Conservation (phyloP, 2,113 vertebrate genomes). For the Thinocorus orbignyianus region DNA sequence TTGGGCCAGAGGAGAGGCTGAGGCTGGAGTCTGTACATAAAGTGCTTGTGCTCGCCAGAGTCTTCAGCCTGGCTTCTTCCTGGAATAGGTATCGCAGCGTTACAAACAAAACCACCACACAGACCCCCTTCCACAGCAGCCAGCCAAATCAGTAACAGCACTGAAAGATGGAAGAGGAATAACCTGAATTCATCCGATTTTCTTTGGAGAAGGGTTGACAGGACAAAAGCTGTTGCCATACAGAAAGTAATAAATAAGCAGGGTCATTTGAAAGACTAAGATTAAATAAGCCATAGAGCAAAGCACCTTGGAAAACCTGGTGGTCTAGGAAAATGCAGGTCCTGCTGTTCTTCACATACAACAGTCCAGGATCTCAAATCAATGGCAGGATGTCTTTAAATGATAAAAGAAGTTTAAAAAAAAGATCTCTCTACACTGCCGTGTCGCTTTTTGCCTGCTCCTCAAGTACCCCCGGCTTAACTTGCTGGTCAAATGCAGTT, state of each 20-base stretch:
- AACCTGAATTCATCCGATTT: neutral
- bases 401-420: neutral
- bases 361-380: neutral
- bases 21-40: slow-evolving; percentile 86
- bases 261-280: neutral
- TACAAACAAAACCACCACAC: neutral
- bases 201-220: neutral
- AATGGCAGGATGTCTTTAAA: neutral
- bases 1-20: slow-evolving; percentile 91
- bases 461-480: neutral
- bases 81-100: slow-evolving; percentile 39
- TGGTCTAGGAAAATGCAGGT: neutral
- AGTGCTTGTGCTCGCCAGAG: slow-evolving; percentile 84
- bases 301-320: neutral
- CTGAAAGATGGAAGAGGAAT: neutral
- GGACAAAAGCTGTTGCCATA: neutral
- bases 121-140: neutral
- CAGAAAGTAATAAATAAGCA: neutral
- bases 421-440: neutral
- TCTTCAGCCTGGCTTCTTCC: slow-evolving; percentile 86
- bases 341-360: neutral
- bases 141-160: neutral
- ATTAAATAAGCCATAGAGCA: neutral
- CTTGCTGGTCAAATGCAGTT: neutral
- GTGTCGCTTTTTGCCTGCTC: neutral